Conservation (phyloP, 2,797 vertebrate species). For the Sardinella longiceps region DNA sequence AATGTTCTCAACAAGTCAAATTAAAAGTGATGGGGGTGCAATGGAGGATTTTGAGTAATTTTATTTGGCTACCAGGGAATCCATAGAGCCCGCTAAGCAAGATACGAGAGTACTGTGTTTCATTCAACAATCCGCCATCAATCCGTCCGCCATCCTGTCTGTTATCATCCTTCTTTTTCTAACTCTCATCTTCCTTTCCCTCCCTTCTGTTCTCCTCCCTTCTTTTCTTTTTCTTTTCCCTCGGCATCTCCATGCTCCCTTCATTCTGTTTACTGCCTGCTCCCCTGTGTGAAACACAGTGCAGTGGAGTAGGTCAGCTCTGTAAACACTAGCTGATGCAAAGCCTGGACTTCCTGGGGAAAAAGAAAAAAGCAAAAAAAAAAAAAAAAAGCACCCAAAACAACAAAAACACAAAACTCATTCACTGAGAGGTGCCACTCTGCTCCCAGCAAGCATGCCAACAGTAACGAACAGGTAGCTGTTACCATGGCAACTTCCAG, state of each 20-base stretch:
- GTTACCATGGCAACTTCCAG: constrained; percentile 78
- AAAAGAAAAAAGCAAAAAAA: too few relatives aligned
- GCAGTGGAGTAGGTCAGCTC: constrained; percentile 43
- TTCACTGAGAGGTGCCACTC: constrained; percentile 50
- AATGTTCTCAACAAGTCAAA: too few relatives aligned
- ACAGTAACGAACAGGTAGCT: constrained; percentile 66
- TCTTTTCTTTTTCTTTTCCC: constrained; percentile 35
- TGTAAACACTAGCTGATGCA: constrained; percentile 49
- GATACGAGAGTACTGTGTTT: too few relatives aligned
- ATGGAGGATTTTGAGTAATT: too few relatives aligned
- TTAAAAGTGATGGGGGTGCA: too few relatives aligned
- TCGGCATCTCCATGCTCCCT: constrained; percentile 39
- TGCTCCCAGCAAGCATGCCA: constrained; percentile 43
- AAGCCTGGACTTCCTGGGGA: constrained; percentile 40
- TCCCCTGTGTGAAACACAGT: constrained; percentile 12
- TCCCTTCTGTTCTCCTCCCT: neutral
- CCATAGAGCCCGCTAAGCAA: too few relatives aligned
- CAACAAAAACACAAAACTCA: constrained; percentile 34
- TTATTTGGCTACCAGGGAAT: too few relatives aligned
- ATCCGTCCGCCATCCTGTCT: too few relatives aligned
- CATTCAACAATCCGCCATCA: too few relatives aligned
- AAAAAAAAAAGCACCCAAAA: too few relatives aligned
- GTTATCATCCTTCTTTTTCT: neutral
- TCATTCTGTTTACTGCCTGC: neutral
- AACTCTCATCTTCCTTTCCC: constrained; percentile 24